Conservation (phyloP, 2,113 vertebrate genomes). For the Zootoca vivipara region DNA sequence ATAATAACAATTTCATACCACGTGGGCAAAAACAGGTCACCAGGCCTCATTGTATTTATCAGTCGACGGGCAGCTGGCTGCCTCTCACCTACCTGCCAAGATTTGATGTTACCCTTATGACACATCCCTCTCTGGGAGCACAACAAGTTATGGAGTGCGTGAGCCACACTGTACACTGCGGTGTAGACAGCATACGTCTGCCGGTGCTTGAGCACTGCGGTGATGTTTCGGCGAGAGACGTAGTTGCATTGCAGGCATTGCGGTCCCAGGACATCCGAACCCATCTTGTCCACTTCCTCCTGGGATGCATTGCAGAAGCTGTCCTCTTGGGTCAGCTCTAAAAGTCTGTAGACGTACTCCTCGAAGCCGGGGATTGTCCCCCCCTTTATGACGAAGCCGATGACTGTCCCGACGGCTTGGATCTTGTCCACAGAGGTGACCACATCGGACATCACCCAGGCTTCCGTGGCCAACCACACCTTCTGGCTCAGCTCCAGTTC, state of each 20-base stretch:
- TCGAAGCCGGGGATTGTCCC: constrained; percentile 57
- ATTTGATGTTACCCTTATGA: not conserved
- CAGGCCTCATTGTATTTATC: too few species aligned
- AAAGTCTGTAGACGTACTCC: constrained; percentile 47
- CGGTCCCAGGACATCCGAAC: accelerated
- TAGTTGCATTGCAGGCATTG: constrained; percentile 72
- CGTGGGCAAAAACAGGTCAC: too few species aligned
- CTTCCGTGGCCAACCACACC: constrained; percentile 88
- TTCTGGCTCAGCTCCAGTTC: constrained; percentile 49
- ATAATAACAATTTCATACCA: too few species aligned
- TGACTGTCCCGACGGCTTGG: constrained; percentile 79
- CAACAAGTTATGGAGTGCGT: constrained; percentile 83
- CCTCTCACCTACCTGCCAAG: constrained; percentile 54
- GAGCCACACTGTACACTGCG: constrained; percentile 81
- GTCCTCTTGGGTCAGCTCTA: constrained; percentile 40
- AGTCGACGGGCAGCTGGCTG: too few species aligned
- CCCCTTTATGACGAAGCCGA: constrained; percentile 73
- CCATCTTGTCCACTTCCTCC: accelerated
- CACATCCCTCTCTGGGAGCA: constrained; percentile 24
- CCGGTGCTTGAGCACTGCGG: not conserved
- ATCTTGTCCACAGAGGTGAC: constrained; percentile 68
- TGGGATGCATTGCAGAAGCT: constrained; percentile 46
- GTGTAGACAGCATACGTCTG: constrained; percentile 77
- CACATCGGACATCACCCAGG: constrained; percentile 74
- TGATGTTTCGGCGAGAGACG: constrained; percentile 65